phyloP scores from a whole-genome alignment of 2,113 vertebrate genomes.

The Probosciger aterrimus region DNA sequence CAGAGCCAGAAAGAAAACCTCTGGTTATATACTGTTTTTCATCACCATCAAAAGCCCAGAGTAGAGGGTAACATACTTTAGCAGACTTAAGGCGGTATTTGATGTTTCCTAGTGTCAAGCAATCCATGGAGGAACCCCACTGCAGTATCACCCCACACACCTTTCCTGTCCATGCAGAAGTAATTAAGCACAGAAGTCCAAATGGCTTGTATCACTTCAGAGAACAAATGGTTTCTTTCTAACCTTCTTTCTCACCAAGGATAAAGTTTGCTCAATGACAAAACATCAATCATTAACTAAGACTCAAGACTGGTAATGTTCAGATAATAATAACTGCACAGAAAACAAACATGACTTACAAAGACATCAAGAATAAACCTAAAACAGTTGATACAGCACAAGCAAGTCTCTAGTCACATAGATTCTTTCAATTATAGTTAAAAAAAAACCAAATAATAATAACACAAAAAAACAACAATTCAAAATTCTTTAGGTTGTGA shows the following conservation, averaged over 20 bases:
- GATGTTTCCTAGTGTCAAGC: background rate
- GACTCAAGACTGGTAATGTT: background rate
- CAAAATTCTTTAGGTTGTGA: background rate
- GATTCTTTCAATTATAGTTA: background rate
- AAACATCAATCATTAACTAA: background rate
- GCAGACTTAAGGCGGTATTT: background rate
- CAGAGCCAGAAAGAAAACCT: background rate
- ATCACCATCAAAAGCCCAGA: background rate
- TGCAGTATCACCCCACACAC: background rate
- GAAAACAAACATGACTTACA: background rate
- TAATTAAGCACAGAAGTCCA: background rate
- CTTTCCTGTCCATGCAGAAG: background rate
- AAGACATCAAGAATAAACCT: background rate
- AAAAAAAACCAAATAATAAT: background rate
- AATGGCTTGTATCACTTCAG: background rate
- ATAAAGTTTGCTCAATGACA: background rate
- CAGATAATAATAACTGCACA: background rate
- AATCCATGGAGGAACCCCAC: background rate
- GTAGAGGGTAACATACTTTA: background rate
- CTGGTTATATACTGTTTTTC: background rate
- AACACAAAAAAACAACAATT: background rate
- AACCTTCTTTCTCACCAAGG: background rate
- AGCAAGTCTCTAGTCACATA: background rate
- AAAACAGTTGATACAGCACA: background rate
- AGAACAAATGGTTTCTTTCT: background rate